Conservation (phyloP, 2,797 vertebrate genomes). For the Premnoplex brunnescens region DNA sequence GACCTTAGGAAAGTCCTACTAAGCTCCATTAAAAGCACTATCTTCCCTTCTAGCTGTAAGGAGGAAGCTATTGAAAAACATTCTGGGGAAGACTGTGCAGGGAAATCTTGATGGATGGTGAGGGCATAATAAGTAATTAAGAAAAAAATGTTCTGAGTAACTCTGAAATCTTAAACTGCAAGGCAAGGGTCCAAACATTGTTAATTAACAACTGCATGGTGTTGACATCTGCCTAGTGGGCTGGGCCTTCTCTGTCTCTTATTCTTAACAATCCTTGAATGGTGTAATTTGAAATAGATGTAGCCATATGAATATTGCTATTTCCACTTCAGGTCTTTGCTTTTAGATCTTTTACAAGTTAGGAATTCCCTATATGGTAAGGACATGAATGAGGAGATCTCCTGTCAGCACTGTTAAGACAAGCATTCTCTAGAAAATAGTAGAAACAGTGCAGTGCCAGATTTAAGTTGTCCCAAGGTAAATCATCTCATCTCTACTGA, state of each 20-base stretch:
- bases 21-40: background rate
- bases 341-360: background rate
- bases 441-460: background rate
- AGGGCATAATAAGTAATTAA: background rate
- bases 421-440: background rate
- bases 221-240: background rate
- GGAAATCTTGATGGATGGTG: background rate
- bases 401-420: background rate
- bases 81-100: background rate
- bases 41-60: background rate
- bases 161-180: background rate
- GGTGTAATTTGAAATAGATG: background rate
- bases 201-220: background rate
- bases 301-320: background rate
- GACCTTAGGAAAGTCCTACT: background rate
- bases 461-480: background rate
- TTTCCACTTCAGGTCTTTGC: background rate
- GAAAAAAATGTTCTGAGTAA: background rate
- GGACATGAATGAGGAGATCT: background rate
- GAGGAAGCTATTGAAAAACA: background rate
- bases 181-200: fast-evolving
- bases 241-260: background rate
- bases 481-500: background rate
- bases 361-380: background rate
- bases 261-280: background rate